phyloP scores from a whole-genome alignment of 2,888 invertebrate species.

The Aplocera efformata region DNA sequence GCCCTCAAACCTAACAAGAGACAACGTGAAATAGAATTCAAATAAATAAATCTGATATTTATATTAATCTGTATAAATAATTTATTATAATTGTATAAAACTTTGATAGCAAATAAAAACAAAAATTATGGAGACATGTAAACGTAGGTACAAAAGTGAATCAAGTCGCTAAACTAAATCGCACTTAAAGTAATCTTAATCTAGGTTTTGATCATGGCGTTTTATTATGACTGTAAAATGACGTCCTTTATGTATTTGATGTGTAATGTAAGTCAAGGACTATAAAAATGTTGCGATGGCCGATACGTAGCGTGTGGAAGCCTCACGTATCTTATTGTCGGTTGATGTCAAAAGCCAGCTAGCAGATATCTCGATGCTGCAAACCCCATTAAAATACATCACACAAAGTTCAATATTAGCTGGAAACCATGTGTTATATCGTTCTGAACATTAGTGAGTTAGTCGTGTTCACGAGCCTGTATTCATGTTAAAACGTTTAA shows the following conservation, averaged over 20 bases:
- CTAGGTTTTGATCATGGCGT: constrained; percentile 72
- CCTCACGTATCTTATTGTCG: constrained; percentile 73
- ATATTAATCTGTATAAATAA: constrained; percentile 63
- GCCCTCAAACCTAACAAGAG: constrained; percentile 60
- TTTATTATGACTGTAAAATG: constrained; percentile 63
- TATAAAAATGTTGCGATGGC: constrained; percentile 70
- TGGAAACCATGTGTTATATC: constrained; percentile 57
- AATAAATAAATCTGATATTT: constrained; percentile 59
- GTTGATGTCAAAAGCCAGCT: constrained; percentile 80
- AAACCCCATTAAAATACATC: constrained; percentile 77
- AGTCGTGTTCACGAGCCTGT: constrained; percentile 54
- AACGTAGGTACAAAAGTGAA: constrained; percentile 69
- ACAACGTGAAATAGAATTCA: constrained; percentile 58
- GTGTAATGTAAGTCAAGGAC: constrained; percentile 60
- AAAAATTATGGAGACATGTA: too few relatives aligned
- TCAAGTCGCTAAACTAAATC: constrained; percentile 61
- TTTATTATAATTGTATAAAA: constrained; percentile 60
- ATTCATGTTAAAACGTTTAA: constrained; percentile 35
- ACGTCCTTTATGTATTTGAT: constrained; percentile 46
- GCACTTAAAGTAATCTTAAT: constrained; percentile 69
- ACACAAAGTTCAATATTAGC: constrained; percentile 60
- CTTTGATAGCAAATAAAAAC: constrained; percentile 62
- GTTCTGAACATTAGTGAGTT: constrained; percentile 60
- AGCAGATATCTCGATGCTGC: constrained; percentile 81
- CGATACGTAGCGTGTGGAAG: constrained; percentile 66